Conservation (phyloP, 2,888 invertebrate species). For the Macaria liturata region DNA sequence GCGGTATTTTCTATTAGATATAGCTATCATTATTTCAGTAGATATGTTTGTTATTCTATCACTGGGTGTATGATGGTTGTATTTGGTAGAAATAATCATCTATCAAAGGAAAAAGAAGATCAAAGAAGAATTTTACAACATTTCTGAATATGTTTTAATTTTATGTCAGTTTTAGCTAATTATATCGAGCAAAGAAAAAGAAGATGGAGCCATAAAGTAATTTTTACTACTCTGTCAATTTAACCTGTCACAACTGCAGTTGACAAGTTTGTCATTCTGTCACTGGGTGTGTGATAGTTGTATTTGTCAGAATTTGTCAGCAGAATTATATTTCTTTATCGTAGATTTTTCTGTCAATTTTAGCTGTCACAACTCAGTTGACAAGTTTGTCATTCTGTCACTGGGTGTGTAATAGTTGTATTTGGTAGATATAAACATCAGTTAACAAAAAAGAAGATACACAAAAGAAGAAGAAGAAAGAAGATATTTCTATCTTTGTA, state of each 20-base stretch:
- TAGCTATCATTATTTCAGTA: constrained; percentile 22
- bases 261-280: constrained; percentile 21
- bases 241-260: constrained; percentile 19
- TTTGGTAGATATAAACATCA: constrained; percentile 6
- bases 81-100: no score
- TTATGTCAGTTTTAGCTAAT: constrained; percentile 16
- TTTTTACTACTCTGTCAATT: constrained; percentile 12
- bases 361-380: no score
- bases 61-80: constrained; percentile 18
- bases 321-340: no score
- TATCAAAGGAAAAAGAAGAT: not conserved
- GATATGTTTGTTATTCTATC: constrained; percentile 21
- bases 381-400: constrained; percentile 23
- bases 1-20: not conserved
- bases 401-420: constrained; percentile 25
- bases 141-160: no score
- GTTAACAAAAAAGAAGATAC: not conserved
- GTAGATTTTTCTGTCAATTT: no score
- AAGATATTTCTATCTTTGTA: not conserved
- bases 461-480: no score
- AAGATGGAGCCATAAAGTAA: no score
- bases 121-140: no score
- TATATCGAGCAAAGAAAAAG: no score
- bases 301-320: no score
- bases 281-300: constrained; percentile 20